Evolutionary conservation across 2,113 vertebrate genomes (phyloP).

Genomic region (Melanostigma gelatinosum): DNA sequence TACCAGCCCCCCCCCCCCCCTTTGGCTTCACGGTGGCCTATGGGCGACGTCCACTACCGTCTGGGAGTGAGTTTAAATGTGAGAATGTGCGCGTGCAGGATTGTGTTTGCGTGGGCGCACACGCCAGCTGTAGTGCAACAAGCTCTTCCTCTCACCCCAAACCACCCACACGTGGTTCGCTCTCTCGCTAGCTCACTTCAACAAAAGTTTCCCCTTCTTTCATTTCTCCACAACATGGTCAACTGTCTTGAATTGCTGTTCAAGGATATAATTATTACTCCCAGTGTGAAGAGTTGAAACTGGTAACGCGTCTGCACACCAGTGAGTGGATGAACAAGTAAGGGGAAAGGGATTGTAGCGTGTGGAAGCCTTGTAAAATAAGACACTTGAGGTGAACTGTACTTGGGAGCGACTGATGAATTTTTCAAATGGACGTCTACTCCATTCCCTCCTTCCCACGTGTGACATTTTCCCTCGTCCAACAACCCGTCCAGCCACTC

Average conservation of each 20-base stretch:
- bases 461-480: slow-evolving; percentile 9
- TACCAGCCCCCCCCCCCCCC: slow-evolving; percentile 37
- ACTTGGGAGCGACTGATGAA: slow-evolving; percentile 25
- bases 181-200: neutral
- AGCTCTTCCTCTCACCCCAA: slow-evolving; percentile 9
- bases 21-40: slow-evolving; percentile 56
- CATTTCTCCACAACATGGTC: neutral
- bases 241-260: neutral
- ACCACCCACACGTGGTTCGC: slow-evolving; percentile 9
- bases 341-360: neutral
- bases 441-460: neutral
- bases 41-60: slow-evolving; percentile 42
- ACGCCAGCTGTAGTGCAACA: neutral
- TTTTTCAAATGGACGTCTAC: slow-evolving; percentile 41
- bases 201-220: neutral
- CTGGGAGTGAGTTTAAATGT: slow-evolving; percentile 53
- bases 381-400: slow-evolving; percentile 3
- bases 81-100: slow-evolving; percentile 18
- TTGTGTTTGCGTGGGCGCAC: neutral
- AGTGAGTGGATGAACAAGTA: slow-evolving; percentile 3
- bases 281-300: neutral
- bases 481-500: slow-evolving; percentile 3
- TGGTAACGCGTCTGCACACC: neutral
- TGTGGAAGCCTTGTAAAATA: neutral
- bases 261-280: neutral